Base-by-base conservation (phyloP, 2,113 vertebrate species). In the Nanger granti region DNA sequence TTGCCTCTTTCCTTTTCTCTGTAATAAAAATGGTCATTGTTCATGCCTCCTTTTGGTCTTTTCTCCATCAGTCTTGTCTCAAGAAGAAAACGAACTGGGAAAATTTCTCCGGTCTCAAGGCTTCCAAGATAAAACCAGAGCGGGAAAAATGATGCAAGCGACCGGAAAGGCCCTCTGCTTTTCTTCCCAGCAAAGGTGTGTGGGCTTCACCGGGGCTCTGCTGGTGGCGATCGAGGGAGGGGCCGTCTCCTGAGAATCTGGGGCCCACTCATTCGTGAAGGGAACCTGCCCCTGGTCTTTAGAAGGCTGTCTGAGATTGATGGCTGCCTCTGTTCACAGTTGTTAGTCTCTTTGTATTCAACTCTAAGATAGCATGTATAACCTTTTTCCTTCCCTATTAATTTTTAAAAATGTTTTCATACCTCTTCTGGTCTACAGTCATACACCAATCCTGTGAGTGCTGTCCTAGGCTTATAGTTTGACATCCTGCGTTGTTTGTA, bases 131-230 rank as follows among this genome's bases (percentile, higher is more conserved):
- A 99, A 99, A 99, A 99, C 99, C 49, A 98, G 99, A 97, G 99
- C 99, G 26, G 99, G 99, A 94, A 99, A 99, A 98, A 99, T 99
- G 99, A 99, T 99, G 99, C 99, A 99, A 98, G 99, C 99, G 15
- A 99, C 99, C 1, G 99, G 99, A 92, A 99, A 99, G 98, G 99
- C 99, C 0, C 99, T 99, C 94, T 99, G 99, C 98, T 99, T 99
- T 98, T 99, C 99, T 95, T 99, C 99, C 92, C 99, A 99, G 97
- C 99, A 99, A 98, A 99, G 99, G 99, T 99, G 98, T 59, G 64
- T 97, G n/a, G 24, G 92, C 60, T 85, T 69, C 57, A 64, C 18
- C 52, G 64, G 55, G 55, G 15, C 11, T 93, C 44, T 66, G 1
- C 44, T 55, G 55, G 55, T 54, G 62, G 57, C 22, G 3, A 44